A percentile compares a stretch with the other conserved stretches of the same genome.
These are phyloP conservation scores for Halcyon senegalensis DNA, from an alignment of 2,113 vertebrate genomes.

Conservation along the genomic window DNA sequence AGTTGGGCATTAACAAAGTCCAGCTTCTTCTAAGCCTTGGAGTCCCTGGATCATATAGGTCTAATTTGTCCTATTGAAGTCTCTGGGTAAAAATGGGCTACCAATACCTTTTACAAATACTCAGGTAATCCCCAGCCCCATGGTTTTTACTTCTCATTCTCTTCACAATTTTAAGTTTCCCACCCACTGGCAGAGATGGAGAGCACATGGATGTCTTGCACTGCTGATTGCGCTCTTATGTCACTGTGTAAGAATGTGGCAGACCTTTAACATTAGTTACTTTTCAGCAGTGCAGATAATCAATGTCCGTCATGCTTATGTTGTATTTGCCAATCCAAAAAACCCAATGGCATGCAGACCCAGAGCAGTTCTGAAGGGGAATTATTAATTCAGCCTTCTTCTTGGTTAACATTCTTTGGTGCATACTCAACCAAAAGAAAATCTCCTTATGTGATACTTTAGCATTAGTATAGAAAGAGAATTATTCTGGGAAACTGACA, in stretches of 20 bases:
- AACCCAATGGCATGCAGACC: not conserved
- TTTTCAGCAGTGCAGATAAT: not conserved
- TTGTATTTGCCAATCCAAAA: not conserved
- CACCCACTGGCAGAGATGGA: not conserved
- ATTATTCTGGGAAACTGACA: not conserved
- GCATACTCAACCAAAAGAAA: not conserved
- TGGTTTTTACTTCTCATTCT: not conserved
- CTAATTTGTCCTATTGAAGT: not conserved
- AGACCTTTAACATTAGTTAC: not conserved
- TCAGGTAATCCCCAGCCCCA: not conserved
- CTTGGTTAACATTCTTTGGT: not conserved
- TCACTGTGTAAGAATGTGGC: not conserved
- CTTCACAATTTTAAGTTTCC: not conserved
- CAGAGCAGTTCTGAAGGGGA: not conserved
- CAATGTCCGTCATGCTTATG: not conserved
- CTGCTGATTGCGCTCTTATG: not conserved
- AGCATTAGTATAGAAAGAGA: not conserved
- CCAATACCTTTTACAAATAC: not conserved
- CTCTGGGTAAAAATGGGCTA: not conserved
- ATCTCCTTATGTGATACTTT: not conserved
- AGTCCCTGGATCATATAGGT: not conserved
- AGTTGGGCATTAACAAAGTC: not conserved
- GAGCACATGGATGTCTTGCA: not conserved
- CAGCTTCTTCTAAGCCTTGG: not conserved
- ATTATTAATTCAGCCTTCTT: not conserved